Conservation (phyloP, 35 echinoderm and acorn worm genomes). For the Strongylocentrotus purpuratus region DNA sequence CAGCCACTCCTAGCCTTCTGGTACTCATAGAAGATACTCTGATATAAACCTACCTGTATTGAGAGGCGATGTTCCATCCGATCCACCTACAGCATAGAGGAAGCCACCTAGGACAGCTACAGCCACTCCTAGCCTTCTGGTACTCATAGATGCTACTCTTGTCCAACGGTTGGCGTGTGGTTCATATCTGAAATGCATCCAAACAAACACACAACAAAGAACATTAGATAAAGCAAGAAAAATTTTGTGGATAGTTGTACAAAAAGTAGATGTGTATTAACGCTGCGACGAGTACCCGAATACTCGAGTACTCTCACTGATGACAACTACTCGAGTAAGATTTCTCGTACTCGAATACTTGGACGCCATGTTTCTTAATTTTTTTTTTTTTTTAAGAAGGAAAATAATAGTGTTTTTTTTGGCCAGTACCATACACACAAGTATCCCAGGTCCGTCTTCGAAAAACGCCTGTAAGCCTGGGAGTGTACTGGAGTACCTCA, state of each 20-base stretch:
- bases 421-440: too few species aligned
- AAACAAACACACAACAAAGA: background rate
- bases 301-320: too few species aligned
- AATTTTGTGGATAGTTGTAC: too few species aligned
- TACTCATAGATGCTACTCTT: constrained; percentile 96
- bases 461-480: background rate
- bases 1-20: constrained; percentile 91
- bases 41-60: constrained; percentile 77
- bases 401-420: too few species aligned
- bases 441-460: too few species aligned
- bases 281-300: too few species aligned
- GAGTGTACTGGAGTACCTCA: too few species aligned
- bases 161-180: constrained; percentile 96
- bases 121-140: constrained; percentile 91
- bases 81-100: constrained; percentile 98
- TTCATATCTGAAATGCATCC: constrained; percentile 79
- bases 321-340: too few species aligned
- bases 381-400: too few species aligned
- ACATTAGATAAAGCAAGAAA: background rate
- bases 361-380: too few species aligned
- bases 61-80: constrained; percentile 96
- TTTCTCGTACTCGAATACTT: too few species aligned
- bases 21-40: constrained; percentile 88
- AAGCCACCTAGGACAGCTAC: constrained; percentile 94
- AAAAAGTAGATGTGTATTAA: background rate